Evolutionary conservation across 2,888 invertebrate genomes (phyloP).

Genomic region (Zeuzera pyrina): DNA sequence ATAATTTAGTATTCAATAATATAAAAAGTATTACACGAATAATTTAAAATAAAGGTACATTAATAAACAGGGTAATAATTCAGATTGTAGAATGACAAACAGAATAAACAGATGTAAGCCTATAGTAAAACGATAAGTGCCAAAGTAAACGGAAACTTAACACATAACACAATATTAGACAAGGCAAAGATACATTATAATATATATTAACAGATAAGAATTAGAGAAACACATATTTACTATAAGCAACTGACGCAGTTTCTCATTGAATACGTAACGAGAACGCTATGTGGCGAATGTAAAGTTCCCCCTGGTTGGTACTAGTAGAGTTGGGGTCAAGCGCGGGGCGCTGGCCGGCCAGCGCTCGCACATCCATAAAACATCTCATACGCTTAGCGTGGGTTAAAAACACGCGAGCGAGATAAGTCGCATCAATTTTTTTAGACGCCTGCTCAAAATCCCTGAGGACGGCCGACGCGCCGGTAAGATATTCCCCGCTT

Average conservation of each 20-base stretch:
- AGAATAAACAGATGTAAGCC: too few species aligned
- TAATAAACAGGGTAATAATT: too few species aligned
- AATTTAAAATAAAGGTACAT: too few species aligned
- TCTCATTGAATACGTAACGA: slow-evolving; percentile 38
- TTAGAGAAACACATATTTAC: too few species aligned
- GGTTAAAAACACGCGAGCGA: slow-evolving; percentile 38
- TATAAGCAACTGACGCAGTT: slow-evolving; percentile 14
- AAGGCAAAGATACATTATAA: too few species aligned
- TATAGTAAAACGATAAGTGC: too few species aligned
- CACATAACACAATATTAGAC: too few species aligned
- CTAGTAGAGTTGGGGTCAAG: slow-evolving; percentile 8
- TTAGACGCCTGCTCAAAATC: slow-evolving; percentile 54
- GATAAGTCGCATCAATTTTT: slow-evolving; percentile 68
- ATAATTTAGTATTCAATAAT: too few species aligned
- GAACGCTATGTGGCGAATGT: slow-evolving; percentile 40
- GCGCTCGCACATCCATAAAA: slow-evolving; percentile 43
- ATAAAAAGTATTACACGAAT: too few species aligned
- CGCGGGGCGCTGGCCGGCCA: slow-evolving; percentile 7
- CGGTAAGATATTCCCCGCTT: slow-evolving; percentile 59
- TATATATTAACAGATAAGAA: too few species aligned
- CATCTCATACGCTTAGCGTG: slow-evolving; percentile 40
- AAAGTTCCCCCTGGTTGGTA: slow-evolving; percentile 32
- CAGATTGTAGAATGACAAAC: too few species aligned
- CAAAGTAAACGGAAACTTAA: too few species aligned
- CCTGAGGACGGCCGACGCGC: slow-evolving; percentile 47